Evolutionary conservation across 2,113 vertebrate species (phyloP), one percentile per base, ranked within the genome.

Genomic region (Uria lomvia): DNA sequence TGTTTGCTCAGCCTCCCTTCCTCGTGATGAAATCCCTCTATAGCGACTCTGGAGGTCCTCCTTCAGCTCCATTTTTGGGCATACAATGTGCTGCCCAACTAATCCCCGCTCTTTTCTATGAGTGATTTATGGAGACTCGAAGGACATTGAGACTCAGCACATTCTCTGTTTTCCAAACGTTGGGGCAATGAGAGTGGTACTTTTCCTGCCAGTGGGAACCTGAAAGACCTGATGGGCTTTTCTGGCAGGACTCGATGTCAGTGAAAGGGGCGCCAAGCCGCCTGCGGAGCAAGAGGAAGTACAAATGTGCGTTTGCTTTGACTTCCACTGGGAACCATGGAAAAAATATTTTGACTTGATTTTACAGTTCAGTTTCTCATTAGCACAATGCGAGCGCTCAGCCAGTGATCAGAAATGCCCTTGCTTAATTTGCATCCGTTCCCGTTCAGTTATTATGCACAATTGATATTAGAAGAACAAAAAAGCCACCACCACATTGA

Each of bases 41-140:
- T 96, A 96, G 94, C 87, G 3, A 97, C 91, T 89, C 90, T 96
- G 95, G 94, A 96, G 96, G 97, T 97, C 94, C 94, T 43, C 47
- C 92, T 94, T 65, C 95, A 90, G 87, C 92, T 70, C 96, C 27
- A 1, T 8, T n/a, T 91, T 86, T 56, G 84, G 74, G 42, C 42
- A 92, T 73, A 96, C 89, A 96, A 73, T 90, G 74, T 26, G n/a
- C 96, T 95, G 84, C 86, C 83, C 92, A 79, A 20, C 70, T 80
- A 90, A 95, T 71, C 96, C 88, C 67, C 0, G 0, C 67, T 97
- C 91, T 96, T 97, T 96, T 97, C 95, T 97, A 92, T 96, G 95
- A 96, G 81, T 96, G 97, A 97, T 97, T 97, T 97, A 96, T 84
- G 72, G 45, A 67, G 36, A 36, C 82, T 94, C 15, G 81, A 47